A percentile compares a stretch with the other conserved stretches of the same genome.
phyloP scores from a whole-genome alignment of 2,888 invertebrate species.

The Pemphredon lugubris region DNA sequence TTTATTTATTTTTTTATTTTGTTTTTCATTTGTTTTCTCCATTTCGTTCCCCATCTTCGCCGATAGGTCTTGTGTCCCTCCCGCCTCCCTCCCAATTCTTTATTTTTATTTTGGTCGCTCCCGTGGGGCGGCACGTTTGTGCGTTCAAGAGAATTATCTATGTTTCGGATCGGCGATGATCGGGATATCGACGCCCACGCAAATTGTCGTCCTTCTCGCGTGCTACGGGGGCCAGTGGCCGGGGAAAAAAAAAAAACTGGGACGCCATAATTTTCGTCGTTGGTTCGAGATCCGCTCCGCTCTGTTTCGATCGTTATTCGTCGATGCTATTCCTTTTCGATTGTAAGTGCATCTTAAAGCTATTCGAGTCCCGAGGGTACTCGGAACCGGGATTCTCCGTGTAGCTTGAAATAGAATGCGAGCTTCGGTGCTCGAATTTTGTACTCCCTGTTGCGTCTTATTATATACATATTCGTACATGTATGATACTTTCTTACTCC shows the following conservation, averaged over 20 bases:
- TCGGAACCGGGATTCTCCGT: too few relatives aligned
- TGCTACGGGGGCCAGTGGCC: not conserved
- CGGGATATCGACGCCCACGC: slow-evolving; percentile 34
- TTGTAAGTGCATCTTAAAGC: not conserved
- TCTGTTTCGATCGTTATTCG: slow-evolving; percentile 39
- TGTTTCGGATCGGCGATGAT: slow-evolving; percentile 41
- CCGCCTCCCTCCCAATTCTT: not conserved
- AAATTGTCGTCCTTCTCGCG: not conserved
- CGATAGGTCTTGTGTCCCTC: not conserved
- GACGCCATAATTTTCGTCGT: slow-evolving; percentile 24
- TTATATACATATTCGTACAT: too few relatives aligned
- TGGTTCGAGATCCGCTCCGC: not conserved
- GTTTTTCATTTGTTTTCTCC: too few relatives aligned
- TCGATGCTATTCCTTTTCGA: slow-evolving; percentile 4
- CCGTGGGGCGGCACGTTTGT: slow-evolving; percentile 30
- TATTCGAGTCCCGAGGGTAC: too few relatives aligned
- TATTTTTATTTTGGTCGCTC: not conserved
- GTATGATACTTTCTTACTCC: too few relatives aligned
- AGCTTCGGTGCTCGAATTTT: too few relatives aligned
- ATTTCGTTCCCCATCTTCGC: slow-evolving; percentile 6
- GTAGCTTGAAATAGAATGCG: too few relatives aligned
- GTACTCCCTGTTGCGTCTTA: too few relatives aligned
- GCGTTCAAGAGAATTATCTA: slow-evolving; percentile 20
- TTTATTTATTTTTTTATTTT: too few relatives aligned
- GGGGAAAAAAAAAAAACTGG: slow-evolving; percentile 4